Percentiles rank a stretch among this genome's conserved stretches.
Evolutionary conservation across 1,140 invertebrate species (phyloP).

Genomic region (Tetramorium parvispinum): DNA sequence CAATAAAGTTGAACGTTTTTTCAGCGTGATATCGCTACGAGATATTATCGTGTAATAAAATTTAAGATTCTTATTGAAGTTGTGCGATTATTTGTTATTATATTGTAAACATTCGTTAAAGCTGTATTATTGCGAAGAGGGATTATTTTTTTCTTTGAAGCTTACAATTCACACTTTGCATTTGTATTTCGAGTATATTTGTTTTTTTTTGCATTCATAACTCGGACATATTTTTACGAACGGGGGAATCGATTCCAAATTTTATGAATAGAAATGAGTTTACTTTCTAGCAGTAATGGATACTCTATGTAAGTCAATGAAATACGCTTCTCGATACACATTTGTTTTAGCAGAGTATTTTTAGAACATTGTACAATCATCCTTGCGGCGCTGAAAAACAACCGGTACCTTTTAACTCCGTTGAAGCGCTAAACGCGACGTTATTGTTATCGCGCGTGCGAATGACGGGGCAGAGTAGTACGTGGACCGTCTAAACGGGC

Average conservation of each 20-base stretch:
- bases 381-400: constrained; percentile 12
- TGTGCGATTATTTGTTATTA: too few relatives aligned
- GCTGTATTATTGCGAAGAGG: too few relatives aligned
- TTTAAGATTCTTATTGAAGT: not conserved
- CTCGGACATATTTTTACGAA: not conserved
- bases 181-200: not conserved
- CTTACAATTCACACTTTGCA: not conserved
- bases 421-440: constrained; percentile 28
- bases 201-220: not conserved
- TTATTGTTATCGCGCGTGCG: constrained; percentile 42
- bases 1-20: not conserved
- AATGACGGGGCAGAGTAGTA: constrained; percentile 4
- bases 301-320: not conserved
- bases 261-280: not conserved
- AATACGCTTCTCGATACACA: not conserved
- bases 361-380: not conserved
- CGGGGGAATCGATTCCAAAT: not conserved
- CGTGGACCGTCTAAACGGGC: not conserved
- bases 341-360: not conserved
- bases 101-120: too few relatives aligned
- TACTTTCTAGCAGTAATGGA: not conserved
- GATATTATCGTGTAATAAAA: not conserved
- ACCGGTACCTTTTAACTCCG: constrained; percentile 12
- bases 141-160: not conserved
- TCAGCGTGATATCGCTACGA: not conserved